Conservation (phyloP, 2,113 vertebrate genomes). For the Piprites chloris region DNA sequence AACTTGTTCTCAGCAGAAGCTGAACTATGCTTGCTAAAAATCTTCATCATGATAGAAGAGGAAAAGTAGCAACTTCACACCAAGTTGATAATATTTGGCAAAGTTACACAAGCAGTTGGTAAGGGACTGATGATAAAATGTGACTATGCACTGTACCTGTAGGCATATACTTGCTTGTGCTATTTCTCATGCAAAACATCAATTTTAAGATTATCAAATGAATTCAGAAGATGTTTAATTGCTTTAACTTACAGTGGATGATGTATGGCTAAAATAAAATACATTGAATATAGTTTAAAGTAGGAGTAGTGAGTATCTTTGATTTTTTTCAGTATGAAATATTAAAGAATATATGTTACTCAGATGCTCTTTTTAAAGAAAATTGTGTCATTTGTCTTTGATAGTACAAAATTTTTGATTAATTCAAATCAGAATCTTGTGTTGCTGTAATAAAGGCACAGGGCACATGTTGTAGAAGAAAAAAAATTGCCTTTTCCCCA, state of each 20-base stretch:
- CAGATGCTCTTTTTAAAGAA: neutral
- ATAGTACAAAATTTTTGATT: neutral
- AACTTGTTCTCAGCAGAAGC: neutral
- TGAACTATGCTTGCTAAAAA: neutral
- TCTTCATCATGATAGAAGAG: neutral
- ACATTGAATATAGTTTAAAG: neutral
- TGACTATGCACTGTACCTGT: neutral
- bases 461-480: neutral
- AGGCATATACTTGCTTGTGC: neutral
- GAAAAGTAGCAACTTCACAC: neutral
- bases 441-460: neutral
- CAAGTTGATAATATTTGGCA: neutral
- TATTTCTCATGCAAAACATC: neutral
- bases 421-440: neutral
- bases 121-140: neutral
- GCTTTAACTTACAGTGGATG: neutral
- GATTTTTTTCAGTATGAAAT: conserved; percentile 1
- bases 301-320: neutral
- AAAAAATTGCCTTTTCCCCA: neutral
- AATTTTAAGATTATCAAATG: neutral
- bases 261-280: neutral
- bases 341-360: neutral
- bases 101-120: neutral
- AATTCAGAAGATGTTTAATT: conserved; percentile 30
- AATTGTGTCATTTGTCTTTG: neutral